Evolutionary conservation across 2,113 vertebrate genomes (phyloP), one percentile per base, ranked within the genome.

Genomic region (Muntiacus muntjak): DNA sequence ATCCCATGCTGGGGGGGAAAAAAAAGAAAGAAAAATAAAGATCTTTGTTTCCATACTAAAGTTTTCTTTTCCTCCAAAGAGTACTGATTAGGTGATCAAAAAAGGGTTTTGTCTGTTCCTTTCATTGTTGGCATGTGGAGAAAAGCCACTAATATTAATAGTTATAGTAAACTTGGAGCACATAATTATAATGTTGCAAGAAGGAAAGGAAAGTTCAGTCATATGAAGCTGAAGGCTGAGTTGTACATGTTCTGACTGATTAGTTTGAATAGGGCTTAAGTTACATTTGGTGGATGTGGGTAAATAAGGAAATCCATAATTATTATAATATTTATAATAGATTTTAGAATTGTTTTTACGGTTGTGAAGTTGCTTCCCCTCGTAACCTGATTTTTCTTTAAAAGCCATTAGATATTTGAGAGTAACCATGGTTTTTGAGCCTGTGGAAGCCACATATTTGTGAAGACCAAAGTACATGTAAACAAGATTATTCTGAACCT

Each of bases 191-290:
- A 97, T 86, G 76, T 95, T 94, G 52, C 28, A 96, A 89, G 36
- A 96, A 97, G 79, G 52, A 97, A 95, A 96, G 79, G 91, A 97
- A 96, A 97, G 95, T 98, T 94, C 97, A 96, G 86, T 95, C 91
- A 81, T 94, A 87, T 40, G 79, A 94, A 94, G 43, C 30, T 89
- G 67, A 97, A 95, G 81, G 12, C 86, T 88, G 85, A 97, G 23
- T 67, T 97, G n/a, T 91, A 33, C 15, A 52, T 95, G 15, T 96
- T 74, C 90, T 93, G 93, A 97, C 64, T 96, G 62, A 62, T 97
- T 87, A 91, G 23, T 91, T 94, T 95, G 82, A 97, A 52, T 62
- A 89, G 60, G 45, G n/a, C 23, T 78, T 91, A 33, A 60, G 50
- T 71, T 92, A 28, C 30, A 82, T 17, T 95, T 94, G 28, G 25